A percentile compares a stretch with the other conserved stretches of the same genome.
These are phyloP conservation scores for Ommatoiulus sabulosus DNA, from an alignment of 2,888 invertebrate genomes.

Conservation along the genomic window DNA sequence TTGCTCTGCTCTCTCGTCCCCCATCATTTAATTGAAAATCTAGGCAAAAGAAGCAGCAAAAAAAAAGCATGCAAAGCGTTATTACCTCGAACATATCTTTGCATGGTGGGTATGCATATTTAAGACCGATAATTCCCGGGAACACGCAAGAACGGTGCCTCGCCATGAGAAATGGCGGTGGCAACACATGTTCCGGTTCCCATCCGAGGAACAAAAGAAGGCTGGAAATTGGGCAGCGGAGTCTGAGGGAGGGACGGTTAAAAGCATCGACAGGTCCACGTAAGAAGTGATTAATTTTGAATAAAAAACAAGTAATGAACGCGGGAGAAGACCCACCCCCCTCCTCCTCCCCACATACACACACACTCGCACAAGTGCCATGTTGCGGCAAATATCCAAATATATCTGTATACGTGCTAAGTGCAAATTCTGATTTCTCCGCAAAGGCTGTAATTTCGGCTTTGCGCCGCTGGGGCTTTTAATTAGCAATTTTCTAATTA, in stretches of 20 bases:
- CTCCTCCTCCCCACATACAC: too few species aligned
- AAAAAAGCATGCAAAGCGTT: constrained; percentile 17
- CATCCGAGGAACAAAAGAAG: constrained; percentile 14
- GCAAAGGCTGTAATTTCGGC: neutral
- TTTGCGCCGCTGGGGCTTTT: neutral
- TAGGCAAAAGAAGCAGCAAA: constrained; percentile 24
- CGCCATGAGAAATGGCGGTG: constrained; percentile 25
- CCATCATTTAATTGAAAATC: constrained; percentile 39
- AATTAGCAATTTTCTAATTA: constrained; percentile 19
- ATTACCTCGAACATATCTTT: neutral
- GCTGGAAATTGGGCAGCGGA: constrained; percentile 31
- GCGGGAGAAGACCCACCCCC: neutral
- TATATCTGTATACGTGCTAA: neutral
- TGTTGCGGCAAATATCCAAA: neutral
- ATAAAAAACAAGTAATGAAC: neutral
- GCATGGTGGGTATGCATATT: constrained; percentile 6
- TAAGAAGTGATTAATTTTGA: constrained; percentile 36
- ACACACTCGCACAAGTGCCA: too few species aligned
- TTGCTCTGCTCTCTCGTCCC: constrained; percentile 1
- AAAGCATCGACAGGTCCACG: constrained; percentile 35
- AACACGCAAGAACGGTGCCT: neutral
- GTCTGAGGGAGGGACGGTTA: neutral
- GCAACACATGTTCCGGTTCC: neutral
- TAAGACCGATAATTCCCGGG: constrained; percentile 24
- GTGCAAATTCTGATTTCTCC: neutral